Evolutionary conservation across 2,113 vertebrate species (phyloP).

Genomic region (Apteryx mantelli): DNA sequence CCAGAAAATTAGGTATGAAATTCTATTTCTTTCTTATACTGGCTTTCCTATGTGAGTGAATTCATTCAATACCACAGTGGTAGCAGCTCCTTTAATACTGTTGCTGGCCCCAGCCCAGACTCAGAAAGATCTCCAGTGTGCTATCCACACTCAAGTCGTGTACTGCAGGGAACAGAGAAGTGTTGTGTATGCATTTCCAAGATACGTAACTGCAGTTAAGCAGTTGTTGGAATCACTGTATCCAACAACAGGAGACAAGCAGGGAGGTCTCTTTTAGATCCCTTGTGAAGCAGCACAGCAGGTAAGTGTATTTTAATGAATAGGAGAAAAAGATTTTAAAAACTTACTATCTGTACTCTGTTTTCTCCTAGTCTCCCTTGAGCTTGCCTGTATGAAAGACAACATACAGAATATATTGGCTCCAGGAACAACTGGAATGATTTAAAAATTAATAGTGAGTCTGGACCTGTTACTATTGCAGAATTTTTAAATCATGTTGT

Average conservation of each 20-base stretch:
- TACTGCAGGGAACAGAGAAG: neutral
- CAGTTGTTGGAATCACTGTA: neutral
- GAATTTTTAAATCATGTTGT: neutral
- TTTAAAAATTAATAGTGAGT: neutral
- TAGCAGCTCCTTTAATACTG: neutral
- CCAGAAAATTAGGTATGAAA: neutral
- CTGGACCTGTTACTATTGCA: neutral
- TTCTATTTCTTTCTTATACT: neutral
- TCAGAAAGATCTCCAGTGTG: neutral
- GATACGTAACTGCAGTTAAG: neutral
- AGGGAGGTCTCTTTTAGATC: neutral
- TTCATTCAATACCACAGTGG: neutral
- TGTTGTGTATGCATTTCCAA: neutral
- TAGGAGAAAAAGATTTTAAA: neutral
- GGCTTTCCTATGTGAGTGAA: neutral
- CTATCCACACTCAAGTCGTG: neutral
- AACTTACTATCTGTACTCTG: accelerated
- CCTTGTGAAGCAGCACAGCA: accelerated
- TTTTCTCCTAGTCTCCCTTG: neutral
- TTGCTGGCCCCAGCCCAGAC: neutral
- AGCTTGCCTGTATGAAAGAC: neutral
- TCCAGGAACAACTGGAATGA: neutral
- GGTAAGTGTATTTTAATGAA: neutral
- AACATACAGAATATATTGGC: neutral
- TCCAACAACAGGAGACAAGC: neutral